Base-by-base conservation (phyloP, 2,888 invertebrate genomes). In the Diloba caeruleocephala region DNA sequence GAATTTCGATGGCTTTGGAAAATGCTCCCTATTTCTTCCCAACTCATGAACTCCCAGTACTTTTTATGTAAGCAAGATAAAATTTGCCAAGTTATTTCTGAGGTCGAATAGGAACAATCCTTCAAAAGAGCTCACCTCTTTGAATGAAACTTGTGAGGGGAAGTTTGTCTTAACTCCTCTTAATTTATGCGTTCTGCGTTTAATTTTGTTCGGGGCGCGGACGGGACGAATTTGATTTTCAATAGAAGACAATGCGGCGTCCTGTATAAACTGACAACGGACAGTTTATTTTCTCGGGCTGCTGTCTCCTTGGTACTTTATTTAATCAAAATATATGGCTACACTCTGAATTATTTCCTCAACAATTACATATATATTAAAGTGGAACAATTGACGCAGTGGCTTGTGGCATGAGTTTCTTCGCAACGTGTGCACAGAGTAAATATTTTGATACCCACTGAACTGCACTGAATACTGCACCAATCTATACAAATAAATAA, bases 101-200 rank as follows among this genome's bases (percentile, higher is more conserved):
- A 75, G 76, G 78, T 78, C 79, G 79, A 83, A 82, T 75, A 69
- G 71, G 79, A 78, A 87, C 82, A 88, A 84, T 85, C 74, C 82
- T 71, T 85, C 84, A 85, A 87, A 87, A 85, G 62, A 81, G 71
- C 75, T 76, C 81, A 86, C 84, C 83, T 84, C 84, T 82, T 87
- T 85, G 77, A 88, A 85, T 79, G 73, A 81, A 86, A 84, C 81
- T 83, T 82, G 78, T 74, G 62, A 73, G 76, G 72, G 76, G 81
- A 87, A 90, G 84, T 90, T 90, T 82, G 78, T 73, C 79, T 76
- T 82, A 82, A 84, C 82, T 85, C 77, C 68, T 77, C 79, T 83
- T 89, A 90, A 90, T 90, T 91, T 90, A 91, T 89, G 87, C 90
- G 86, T 82, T 82, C 79, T 82, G 79, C 79, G 81, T 88, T 88